Evolutionary conservation across 2,113 vertebrate species (phyloP), one percentile per base, ranked within the genome.

Genomic region (Corydoras sp.): DNA sequence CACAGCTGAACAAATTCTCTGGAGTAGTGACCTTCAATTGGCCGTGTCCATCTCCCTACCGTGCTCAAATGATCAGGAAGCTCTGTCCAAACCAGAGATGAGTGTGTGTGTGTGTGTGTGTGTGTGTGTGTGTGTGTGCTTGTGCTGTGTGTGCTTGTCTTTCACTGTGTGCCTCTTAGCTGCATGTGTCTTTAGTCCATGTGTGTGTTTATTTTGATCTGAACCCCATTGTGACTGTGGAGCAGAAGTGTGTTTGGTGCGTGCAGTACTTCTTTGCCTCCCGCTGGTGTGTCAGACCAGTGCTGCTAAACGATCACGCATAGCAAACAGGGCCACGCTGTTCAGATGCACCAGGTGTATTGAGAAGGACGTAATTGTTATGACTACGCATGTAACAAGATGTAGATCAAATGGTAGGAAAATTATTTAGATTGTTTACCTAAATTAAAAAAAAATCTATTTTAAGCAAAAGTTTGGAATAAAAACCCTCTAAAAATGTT

Each of bases 171-270:
- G 65, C 30, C 53, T 67, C 35, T 49, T 43, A 68, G 32, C 55
- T 15, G 55, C 18, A 11, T 56, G 65, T 58, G 53, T 58, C 32
- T 72, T 43, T 48, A 50, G 49, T 11, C 49, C 49, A 11, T 3
- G 54, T n/a, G 69, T 67, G 30, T 68, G 64, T 67, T 68, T 67
- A 62, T 59, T 62, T 60, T 69, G 56, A 69, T 50, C 56, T 2
- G 9, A 60, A 60, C 56, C 67, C 67, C 14, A 56, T 48, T 49
- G 67, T 69, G 67, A 69, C 7, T 31, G 31, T 29, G 66, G 13
- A 58, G 31, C 43, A 32, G 31, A 54, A 68, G 55, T 15, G 66
- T 68, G 66, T 58, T 68, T 58, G 48, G 43, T 69, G 58, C 56
- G 49, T 60, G 35, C 49, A n/a, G 54, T 53, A n/a, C 59, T 24